Percentiles rank a stretch among this genome's conserved stretches.
phyloP scores from a whole-genome alignment of 1,140 invertebrate species.

The Odontomachus brunneus region DNA sequence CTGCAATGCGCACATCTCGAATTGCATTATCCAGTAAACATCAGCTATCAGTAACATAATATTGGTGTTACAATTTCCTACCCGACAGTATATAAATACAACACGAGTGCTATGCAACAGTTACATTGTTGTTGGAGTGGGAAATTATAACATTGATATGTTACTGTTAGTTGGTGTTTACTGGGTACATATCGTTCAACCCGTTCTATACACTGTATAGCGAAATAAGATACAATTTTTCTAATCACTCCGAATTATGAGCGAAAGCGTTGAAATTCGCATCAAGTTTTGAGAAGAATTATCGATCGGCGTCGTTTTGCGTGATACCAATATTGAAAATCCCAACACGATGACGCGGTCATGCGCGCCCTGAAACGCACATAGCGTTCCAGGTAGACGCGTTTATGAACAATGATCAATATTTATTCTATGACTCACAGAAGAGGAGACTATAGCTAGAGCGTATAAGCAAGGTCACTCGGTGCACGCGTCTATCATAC shows the following conservation, averaged over 20 bases:
- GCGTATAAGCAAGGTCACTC: conserved; percentile 74
- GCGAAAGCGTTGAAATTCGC: no score
- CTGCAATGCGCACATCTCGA: background rate
- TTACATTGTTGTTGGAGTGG: no score
- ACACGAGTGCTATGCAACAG: no score
- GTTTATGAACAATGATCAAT: conserved; percentile 79
- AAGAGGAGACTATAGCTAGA: conserved; percentile 67
- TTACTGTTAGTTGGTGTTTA: no score
- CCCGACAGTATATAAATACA: no score
- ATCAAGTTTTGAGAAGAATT: no score
- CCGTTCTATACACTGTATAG: background rate
- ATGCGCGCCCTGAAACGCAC: background rate
- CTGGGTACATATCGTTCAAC: background rate
- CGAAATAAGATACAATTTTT: conserved; percentile 12
- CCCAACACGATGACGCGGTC: background rate
- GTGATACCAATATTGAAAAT: background rate
- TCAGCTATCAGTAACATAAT: no score
- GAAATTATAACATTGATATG: no score
- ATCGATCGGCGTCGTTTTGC: background rate
- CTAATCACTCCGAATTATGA: background rate
- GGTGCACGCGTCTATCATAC: conserved; percentile 67
- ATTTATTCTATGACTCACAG: conserved; percentile 80
- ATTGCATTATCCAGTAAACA: no score
- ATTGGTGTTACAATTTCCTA: no score
- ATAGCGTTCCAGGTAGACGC: conserved; percentile 13